phyloP scores from a whole-genome alignment of 1,140 invertebrate species.

The Macrosteles quadrilineatus region DNA sequence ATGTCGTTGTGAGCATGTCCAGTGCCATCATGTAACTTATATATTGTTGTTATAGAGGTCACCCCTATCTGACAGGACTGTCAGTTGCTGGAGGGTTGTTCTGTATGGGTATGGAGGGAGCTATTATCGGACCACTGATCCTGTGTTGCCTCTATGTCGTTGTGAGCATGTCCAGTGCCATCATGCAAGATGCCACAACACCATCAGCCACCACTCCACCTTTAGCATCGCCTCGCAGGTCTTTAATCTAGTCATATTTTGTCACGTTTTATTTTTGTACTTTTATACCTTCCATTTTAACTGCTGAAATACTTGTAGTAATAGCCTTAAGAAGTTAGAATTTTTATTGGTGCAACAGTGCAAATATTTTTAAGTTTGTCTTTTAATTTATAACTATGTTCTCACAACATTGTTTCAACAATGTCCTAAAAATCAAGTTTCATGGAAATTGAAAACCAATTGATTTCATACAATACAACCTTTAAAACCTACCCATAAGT shows the following conservation, averaged over 20 bases:
- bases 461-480: too few species aligned
- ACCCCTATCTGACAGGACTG: slow-evolving; percentile 97
- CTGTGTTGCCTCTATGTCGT: slow-evolving; percentile 84
- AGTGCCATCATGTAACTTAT: too few species aligned
- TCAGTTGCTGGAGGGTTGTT: slow-evolving; percentile 98
- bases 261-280: not conserved
- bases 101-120: slow-evolving; percentile 94
- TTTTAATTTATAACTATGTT: too few species aligned
- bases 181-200: slow-evolving; percentile 13
- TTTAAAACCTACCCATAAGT: too few species aligned
- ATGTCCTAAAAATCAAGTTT: too few species aligned
- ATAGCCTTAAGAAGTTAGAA: too few species aligned
- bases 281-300: not conserved
- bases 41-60: slow-evolving; percentile 73
- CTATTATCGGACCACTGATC: slow-evolving; percentile 92
- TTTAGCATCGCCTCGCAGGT: not conserved
- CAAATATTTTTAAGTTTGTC: too few species aligned
- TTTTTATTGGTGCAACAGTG: too few species aligned
- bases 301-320: too few species aligned
- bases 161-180: slow-evolving; percentile 60
- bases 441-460: too few species aligned
- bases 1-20: too few species aligned
- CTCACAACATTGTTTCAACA: too few species aligned
- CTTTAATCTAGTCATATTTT: not conserved
- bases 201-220: not conserved